A percentile compares a stretch with the other conserved stretches of the same genome.
These are phyloP conservation scores for Bolinopsis microptera DNA, from an alignment of 37 sponge, comb jelly and placozoan genomes.

Conservation along the genomic window DNA sequence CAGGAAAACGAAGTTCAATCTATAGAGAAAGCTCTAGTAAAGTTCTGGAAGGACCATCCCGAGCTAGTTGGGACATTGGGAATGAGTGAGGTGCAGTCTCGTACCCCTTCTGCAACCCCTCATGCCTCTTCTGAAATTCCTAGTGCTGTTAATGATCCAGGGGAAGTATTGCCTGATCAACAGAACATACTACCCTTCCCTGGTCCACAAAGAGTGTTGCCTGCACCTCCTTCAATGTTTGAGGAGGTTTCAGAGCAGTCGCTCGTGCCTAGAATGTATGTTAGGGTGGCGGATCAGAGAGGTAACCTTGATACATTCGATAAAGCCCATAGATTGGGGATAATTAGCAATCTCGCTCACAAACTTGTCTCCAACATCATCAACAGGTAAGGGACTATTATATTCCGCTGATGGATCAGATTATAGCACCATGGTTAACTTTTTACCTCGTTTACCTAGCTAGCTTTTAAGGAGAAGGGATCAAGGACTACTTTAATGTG, in stretches of 20 bases:
- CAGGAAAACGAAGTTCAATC: slow-evolving; percentile 45
- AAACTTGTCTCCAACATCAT: slow-evolving; percentile 55
- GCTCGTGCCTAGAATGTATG: not conserved
- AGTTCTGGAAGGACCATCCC: slow-evolving; percentile 18
- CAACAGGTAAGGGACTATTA: slow-evolving; percentile 23
- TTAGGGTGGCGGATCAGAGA: slow-evolving; percentile 35
- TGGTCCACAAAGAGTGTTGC: not conserved
- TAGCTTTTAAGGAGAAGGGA: too few relatives aligned
- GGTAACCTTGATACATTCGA: not conserved
- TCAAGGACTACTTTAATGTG: too few relatives aligned
- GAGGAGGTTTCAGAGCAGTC: not conserved
- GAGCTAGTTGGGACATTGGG: not conserved
- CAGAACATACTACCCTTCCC: not conserved
- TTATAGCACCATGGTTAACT: too few relatives aligned
- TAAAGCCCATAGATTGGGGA: not conserved
- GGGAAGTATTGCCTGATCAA: not conserved
- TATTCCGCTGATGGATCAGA: too few relatives aligned
- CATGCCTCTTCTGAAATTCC: not conserved
- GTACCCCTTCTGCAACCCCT: not conserved
- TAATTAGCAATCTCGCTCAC: slow-evolving; percentile 41
- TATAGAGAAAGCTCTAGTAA: slow-evolving; percentile 43
- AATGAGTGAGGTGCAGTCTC: not conserved
- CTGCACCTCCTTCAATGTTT: not conserved
- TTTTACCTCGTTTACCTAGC: too few relatives aligned
- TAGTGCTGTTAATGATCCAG: not conserved